Base-by-base conservation (phyloP, 2,113 vertebrate species). In the Tachysurus fulvidraco region DNA sequence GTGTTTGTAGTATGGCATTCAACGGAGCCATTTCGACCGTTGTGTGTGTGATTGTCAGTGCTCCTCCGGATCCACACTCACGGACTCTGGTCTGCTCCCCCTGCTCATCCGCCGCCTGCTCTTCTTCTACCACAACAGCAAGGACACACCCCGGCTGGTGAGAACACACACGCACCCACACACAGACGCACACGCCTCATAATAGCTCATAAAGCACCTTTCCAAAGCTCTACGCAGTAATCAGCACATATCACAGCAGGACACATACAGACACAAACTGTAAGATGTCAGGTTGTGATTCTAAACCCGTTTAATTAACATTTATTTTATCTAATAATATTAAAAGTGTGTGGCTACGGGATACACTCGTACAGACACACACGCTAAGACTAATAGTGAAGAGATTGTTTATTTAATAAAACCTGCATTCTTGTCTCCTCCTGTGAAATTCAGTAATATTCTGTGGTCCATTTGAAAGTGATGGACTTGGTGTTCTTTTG, bases 81-180 rank as follows among this genome's bases (percentile, higher is more conserved):
- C 95, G 81, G 95, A 94, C 23, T 95, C 95, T 80, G 88, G 94
- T 13, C 93, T 91, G 88, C 96, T 99, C 86, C 96, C 95, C 81
- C 95, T 98, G 1, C 85, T 99, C 83, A 97, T 96, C 87, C 96
- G 97, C 88, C 97, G 96, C 83, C 95, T 99, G 84, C 96, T 99
- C 89, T 99, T 99, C 94, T 99, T 99, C 92, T 99, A 99, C 92
- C 96, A 95, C 91, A 96, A 97, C 87, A 96, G 92, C 83, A 96
- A 97, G 90, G 98, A 99, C 92, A 95, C 96, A 4, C 96, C 96
- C 50, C 95, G 98, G 94, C 94, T 99, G 97, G 98, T 99, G 91
- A 97, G 96, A 90, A 62, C 76, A 4, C 9, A 14, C 81, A 78
- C 50, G 30, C n/a, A 78, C 71, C 46, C 21, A 74, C 21, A 21